Evolutionary conservation across 1,140 invertebrate species (phyloP).

Genomic region (Drosophila sproati): DNA sequence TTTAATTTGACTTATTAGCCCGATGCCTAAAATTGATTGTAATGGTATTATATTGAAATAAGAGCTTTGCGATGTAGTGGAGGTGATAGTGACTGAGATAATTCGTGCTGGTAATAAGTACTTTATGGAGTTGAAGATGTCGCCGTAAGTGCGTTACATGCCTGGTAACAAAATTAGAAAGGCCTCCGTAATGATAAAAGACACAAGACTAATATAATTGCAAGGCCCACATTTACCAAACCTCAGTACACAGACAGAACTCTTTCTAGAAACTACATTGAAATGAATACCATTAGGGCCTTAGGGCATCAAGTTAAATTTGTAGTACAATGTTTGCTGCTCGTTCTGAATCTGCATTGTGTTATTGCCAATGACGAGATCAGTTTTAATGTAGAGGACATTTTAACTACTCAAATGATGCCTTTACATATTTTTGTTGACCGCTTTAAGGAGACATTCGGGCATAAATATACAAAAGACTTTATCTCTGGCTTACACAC

Average conservation of each 20-base stretch:
- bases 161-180: not conserved
- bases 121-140: not conserved
- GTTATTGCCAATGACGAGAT: not conserved
- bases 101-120: no score
- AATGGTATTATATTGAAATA: no score
- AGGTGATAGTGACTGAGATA: no score
- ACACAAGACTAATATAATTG: not conserved
- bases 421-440: conserved; percentile 21
- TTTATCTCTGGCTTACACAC: conserved; percentile 12
- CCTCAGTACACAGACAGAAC: not conserved
- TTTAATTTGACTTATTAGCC: no score
- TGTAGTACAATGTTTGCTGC: not conserved
- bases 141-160: not conserved
- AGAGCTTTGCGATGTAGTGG: no score
- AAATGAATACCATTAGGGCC: not conserved
- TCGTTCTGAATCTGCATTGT: not conserved
- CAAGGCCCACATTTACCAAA: not conserved
- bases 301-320: not conserved
- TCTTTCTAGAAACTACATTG: not conserved
- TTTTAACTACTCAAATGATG: conserved; percentile 37
- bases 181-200: not conserved
- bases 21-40: no score
- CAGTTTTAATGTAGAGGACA: conserved; percentile 32
- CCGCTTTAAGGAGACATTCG: not conserved
- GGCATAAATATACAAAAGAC: conserved; percentile 1